Evolutionary conservation across 2,113 vertebrate genomes (phyloP).

Genomic region (Festucalex cinctus): DNA sequence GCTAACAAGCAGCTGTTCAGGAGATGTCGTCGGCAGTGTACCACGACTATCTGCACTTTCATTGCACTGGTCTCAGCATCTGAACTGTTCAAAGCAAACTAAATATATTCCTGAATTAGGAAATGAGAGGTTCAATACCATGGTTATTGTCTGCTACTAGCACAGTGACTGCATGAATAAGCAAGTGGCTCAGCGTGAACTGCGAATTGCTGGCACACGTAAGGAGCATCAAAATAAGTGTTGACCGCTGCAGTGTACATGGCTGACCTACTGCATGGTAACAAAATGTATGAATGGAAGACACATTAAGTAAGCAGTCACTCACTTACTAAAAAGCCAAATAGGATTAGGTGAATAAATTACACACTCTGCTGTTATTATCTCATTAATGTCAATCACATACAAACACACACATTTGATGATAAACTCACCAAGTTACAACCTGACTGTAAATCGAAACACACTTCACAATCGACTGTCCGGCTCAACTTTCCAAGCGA

Average conservation of each 20-base stretch:
- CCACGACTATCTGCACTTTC: neutral
- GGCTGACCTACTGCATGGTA: neutral
- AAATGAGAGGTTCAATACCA: neutral
- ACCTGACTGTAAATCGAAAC: neutral
- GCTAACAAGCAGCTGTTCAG: neutral
- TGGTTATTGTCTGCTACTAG: neutral
- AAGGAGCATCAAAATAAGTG: neutral
- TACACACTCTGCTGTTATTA: neutral
- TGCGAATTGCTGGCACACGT: neutral
- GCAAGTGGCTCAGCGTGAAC: neutral
- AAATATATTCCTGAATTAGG: neutral
- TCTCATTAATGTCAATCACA: conserved; percentile 6
- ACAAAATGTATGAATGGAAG: conserved; percentile 3
- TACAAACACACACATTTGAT: neutral
- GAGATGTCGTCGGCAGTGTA: neutral
- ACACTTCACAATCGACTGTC: neutral
- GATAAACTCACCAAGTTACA: neutral
- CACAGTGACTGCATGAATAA: neutral
- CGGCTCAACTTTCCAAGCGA: neutral
- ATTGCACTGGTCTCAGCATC: neutral
- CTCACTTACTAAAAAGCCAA: conserved; percentile 2
- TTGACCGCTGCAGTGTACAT: neutral
- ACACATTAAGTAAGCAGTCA: neutral
- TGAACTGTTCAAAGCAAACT: neutral
- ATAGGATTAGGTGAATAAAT: conserved; percentile 10